Evolutionary conservation across 30 jellyfish, hydroid and myxozoan species (phyloP).

Genomic region (Aurelia aurita complex sp. Pacific): DNA sequence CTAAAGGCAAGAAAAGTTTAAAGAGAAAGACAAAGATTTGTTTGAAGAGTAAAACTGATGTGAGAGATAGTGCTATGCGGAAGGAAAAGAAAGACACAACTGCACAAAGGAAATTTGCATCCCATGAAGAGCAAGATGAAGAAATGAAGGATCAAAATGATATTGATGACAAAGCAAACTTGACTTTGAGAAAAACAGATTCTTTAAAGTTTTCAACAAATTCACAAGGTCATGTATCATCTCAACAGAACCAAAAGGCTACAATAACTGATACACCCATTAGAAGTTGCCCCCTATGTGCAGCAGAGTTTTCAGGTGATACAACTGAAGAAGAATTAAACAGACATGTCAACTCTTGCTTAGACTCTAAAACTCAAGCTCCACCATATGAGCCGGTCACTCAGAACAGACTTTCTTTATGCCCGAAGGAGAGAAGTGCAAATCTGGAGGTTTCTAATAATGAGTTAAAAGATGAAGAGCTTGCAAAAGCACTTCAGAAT

Average conservation of each 20-base stretch:
- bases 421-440: neutral
- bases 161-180: neutral
- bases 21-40: neutral
- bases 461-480: constrained; percentile 29
- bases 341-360: constrained; percentile 49
- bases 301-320: neutral
- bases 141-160: neutral
- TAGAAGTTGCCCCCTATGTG: constrained; percentile 36
- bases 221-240: neutral
- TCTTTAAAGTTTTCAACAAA: neutral
- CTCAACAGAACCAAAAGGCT: neutral
- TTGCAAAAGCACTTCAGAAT: constrained; percentile 48
- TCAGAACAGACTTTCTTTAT: no score
- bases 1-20: neutral
- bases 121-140: neutral
- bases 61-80: neutral
- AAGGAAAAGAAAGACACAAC: neutral
- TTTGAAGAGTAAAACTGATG: neutral
- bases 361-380: neutral
- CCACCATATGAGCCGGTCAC: no score
- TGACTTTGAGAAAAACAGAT: neutral
- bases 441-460: neutral
- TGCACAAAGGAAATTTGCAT: no score
- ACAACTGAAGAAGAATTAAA: constrained; percentile 16
- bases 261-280: neutral